These are phyloP conservation scores for Drosophila dunni DNA, from an alignment of 1,140 invertebrate species.

Conservation along the genomic window DNA sequence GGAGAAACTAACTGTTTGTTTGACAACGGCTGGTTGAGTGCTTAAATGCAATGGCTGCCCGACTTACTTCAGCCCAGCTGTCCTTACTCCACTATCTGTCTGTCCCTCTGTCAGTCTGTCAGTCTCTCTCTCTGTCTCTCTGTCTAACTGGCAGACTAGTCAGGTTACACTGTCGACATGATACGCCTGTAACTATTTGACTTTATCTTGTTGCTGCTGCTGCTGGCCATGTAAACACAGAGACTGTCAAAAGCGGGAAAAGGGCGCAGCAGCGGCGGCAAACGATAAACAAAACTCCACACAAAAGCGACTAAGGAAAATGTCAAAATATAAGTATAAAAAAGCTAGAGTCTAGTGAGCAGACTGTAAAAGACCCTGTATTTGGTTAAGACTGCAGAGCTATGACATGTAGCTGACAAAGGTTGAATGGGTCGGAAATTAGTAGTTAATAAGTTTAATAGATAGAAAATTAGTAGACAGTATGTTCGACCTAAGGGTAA, in stretches of 20 bases:
- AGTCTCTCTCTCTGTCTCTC: constrained; percentile 11
- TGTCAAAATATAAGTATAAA: background rate
- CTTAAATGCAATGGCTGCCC: constrained; percentile 34
- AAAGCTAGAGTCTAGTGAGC: background rate
- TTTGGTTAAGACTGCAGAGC: too few species aligned
- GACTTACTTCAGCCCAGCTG: constrained; percentile 26
- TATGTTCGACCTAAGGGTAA: too few species aligned
- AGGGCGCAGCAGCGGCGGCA: constrained; percentile 18
- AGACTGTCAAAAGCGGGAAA: constrained; percentile 27
- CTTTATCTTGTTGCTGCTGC: constrained; percentile 70
- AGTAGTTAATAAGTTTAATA: too few species aligned
- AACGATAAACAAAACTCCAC: constrained; percentile 70
- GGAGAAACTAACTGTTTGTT: constrained; percentile 33
- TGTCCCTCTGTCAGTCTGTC: constrained; percentile 16
- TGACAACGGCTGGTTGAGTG: constrained; percentile 36
- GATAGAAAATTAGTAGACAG: too few species aligned
- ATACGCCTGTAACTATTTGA: constrained; percentile 78
- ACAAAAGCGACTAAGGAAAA: constrained; percentile 14
- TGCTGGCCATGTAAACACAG: constrained; percentile 58
- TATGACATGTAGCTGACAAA: too few species aligned
- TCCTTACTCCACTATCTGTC: background rate
- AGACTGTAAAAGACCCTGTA: too few species aligned
- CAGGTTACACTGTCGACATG: constrained; percentile 56
- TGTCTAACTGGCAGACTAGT: constrained; percentile 43
- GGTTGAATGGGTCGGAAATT: too few species aligned